Base-by-base conservation (phyloP, 2,797 vertebrate genomes). In the Agapornis canus region DNA sequence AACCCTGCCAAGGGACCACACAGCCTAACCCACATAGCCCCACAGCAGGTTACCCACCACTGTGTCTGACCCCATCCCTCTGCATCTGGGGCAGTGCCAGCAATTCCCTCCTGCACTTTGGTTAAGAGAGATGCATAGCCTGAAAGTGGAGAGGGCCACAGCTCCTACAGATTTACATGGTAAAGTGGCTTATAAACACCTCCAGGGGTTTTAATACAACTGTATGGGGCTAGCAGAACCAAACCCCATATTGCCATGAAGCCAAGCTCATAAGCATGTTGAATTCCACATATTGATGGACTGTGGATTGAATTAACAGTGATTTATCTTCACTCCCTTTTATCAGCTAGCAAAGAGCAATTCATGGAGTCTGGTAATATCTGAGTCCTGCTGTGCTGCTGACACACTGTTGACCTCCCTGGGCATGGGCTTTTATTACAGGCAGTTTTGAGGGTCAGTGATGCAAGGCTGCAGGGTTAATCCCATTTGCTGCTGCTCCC, bases 91-190 rank as follows among this genome's bases (percentile, higher is more conserved):
- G 39, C 29, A 11, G 22, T 1, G 23, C 4, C 57, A 29, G 23
- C 23, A 13, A 5, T 7, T 51, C 54, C 27, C 20, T 35, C 43
- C 37, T 39, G 17, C 27, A 4, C 32, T 12, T 14, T 3, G 14
- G 49, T 19, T 68, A 32, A 40, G 49, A 35, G 7, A 45, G 32
- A 20, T 1, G 2, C 12, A 10, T 3, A 27, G 40, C 15, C 45
- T 1, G 0, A 27, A 59, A 37, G 12, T 13, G n/a, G 37, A 57
- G 54, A 22, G 8, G 6, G 4, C 27, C 20, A 45, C 47, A 13
- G 0, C 10, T 57, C 68, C 59, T 12, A 16, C 2, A 2, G 40
- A 17, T 43, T 45, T n/a, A 15, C 6, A 13, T 1, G 11, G 40
- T 23, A 32, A 20, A 7, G 4, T 69, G 16, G 10, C 22, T 85